Percentiles rank a stretch among this genome's conserved stretches.
Conservation (phyloP, 2,888 invertebrate species). For the Eupelmus urozonus region DNA sequence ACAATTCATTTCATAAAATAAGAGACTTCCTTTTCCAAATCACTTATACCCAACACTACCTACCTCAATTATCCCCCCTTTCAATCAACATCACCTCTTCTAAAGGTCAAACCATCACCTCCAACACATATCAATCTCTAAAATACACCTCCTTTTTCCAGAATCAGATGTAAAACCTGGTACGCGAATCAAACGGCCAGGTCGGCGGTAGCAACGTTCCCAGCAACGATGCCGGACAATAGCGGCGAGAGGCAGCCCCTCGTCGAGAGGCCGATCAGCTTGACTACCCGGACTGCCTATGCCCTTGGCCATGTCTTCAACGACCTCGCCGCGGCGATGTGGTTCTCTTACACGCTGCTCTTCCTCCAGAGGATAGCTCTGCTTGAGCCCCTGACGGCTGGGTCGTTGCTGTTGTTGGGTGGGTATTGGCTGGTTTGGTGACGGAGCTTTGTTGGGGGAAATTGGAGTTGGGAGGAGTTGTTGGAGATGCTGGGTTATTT, state of each 20-base stretch:
- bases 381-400: constrained; percentile 72
- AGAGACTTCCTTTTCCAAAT: too few species aligned
- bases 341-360: constrained; percentile 78
- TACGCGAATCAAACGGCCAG: neutral
- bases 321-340: constrained; percentile 78
- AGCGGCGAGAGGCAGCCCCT: constrained; percentile 33
- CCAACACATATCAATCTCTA: too few species aligned
- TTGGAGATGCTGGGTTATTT: too few species aligned
- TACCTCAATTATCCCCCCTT: too few species aligned
- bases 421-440: too few species aligned
- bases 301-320: constrained; percentile 78
- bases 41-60: too few species aligned
- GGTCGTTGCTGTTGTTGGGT: constrained; percentile 73
- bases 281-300: constrained; percentile 70
- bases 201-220: neutral
- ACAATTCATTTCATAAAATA: too few species aligned
- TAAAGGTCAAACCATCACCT: too few species aligned
- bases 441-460: too few species aligned
- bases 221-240: constrained; percentile 33
- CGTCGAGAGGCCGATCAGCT: constrained; percentile 40
- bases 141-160: too few species aligned
- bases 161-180: constrained; percentile 50
- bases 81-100: too few species aligned
- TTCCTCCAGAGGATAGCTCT: constrained; percentile 75
- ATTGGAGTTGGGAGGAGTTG: too few species aligned